phyloP scores from a whole-genome alignment of 92 coral and sea anemone species.

The Porites rus region DNA sequence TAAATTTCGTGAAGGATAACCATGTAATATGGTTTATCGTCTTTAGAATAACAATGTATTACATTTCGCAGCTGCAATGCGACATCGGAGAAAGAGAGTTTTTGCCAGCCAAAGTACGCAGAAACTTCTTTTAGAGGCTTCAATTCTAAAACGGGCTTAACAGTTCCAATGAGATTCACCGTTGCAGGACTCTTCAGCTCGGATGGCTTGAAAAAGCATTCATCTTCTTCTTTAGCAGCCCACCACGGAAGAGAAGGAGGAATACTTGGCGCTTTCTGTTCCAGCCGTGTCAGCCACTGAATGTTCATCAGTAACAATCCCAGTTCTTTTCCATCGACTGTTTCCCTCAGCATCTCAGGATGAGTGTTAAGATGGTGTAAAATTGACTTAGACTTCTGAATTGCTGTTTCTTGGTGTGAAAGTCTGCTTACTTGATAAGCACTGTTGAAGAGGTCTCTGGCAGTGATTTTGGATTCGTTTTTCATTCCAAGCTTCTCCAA shows the following conservation, averaged over 20 bases:
- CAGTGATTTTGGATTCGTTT: slow-evolving; percentile 36
- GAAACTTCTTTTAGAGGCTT: slow-evolving; percentile 1
- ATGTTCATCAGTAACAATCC: slow-evolving; percentile 3
- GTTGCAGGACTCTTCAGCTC: slow-evolving; percentile 34
- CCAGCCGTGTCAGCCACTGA: slow-evolving; percentile 51
- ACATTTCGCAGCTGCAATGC: slow-evolving; percentile 45
- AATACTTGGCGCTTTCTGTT: slow-evolving; percentile 18
- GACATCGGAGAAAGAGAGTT: too few species aligned
- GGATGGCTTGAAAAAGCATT: slow-evolving; percentile 52
- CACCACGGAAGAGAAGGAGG: slow-evolving; percentile 48
- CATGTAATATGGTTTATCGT: slow-evolving; percentile 53
- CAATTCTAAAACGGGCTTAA: slow-evolving; percentile 32
- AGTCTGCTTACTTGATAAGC: slow-evolving; percentile 18
- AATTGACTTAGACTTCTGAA: slow-evolving; percentile 45
- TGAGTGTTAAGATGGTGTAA: slow-evolving; percentile 20
- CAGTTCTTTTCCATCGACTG: neutral
- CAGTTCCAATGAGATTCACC: slow-evolving; percentile 23
- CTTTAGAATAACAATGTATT: slow-evolving; percentile 11
- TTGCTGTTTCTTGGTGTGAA: neutral
- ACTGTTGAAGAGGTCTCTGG: slow-evolving; percentile 34
- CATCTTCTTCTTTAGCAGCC: neutral
- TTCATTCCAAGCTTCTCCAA: slow-evolving; percentile 65
- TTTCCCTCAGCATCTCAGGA: neutral
- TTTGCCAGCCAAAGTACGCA: slow-evolving; percentile 57
- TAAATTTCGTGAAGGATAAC: slow-evolving; percentile 49